A percentile compares a stretch with the other conserved stretches of the same genome.
Evolutionary conservation across 2,888 invertebrate species (phyloP).

Genomic region (Xestobium rufovillosum): DNA sequence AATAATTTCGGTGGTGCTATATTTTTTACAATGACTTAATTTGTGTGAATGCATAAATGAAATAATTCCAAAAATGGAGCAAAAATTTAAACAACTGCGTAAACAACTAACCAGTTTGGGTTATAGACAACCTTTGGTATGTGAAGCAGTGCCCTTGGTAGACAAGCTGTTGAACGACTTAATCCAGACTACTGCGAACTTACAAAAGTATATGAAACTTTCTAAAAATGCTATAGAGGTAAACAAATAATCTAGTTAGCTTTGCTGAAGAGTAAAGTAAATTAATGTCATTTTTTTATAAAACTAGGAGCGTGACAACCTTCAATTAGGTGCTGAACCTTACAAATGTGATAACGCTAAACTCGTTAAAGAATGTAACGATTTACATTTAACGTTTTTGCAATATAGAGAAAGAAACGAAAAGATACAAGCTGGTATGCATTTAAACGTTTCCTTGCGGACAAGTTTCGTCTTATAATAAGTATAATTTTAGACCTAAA

Average conservation of each 20-base stretch:
- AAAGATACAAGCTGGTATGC: slow-evolving; percentile 48
- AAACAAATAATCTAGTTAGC: slow-evolving; percentile 18
- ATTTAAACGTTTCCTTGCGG: slow-evolving; percentile 12
- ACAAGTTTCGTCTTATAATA: slow-evolving; percentile 9
- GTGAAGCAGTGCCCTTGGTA: slow-evolving; percentile 73
- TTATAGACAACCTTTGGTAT: slow-evolving; percentile 65
- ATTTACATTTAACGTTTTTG: slow-evolving; percentile 59
- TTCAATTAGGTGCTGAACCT: slow-evolving; percentile 66
- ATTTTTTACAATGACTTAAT: too few relatives aligned
- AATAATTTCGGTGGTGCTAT: too few relatives aligned
- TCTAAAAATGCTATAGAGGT: slow-evolving; percentile 63
- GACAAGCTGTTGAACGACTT: slow-evolving; percentile 75
- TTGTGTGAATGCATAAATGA: too few relatives aligned
- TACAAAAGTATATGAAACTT: slow-evolving; percentile 74
- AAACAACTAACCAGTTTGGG: slow-evolving; percentile 76
- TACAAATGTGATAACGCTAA: slow-evolving; percentile 75
- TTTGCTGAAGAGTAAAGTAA: slow-evolving; percentile 4
- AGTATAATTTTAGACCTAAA: slow-evolving; percentile 42
- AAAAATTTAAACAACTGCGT: slow-evolving; percentile 41
- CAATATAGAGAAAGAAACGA: slow-evolving; percentile 58
- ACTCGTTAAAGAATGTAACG: slow-evolving; percentile 67
- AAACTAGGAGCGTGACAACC: slow-evolving; percentile 62
- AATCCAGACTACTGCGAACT: slow-evolving; percentile 77
- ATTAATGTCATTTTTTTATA: slow-evolving; percentile 27
- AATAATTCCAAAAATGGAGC: slow-evolving; percentile 39